Percentiles rank a stretch among this genome's conserved stretches.
These are phyloP conservation scores for Somateria mollissima DNA, from an alignment of 2,797 vertebrate species.

Conservation along the genomic window DNA sequence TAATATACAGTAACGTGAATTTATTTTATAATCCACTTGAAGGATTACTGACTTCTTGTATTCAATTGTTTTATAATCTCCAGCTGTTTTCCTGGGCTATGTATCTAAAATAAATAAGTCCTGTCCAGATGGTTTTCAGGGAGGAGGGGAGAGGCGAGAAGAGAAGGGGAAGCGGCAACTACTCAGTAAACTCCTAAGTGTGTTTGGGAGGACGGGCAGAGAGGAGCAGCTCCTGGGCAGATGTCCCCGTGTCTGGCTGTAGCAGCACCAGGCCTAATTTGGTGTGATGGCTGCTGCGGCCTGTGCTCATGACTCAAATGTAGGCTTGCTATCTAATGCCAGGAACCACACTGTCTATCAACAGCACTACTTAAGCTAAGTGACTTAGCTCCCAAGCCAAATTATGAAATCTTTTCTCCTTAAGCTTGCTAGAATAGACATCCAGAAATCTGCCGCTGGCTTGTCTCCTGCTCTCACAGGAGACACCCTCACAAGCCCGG, in stretches of 20 bases:
- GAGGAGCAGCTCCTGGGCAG: neutral
- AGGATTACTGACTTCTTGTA: neutral
- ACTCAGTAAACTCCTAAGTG: neutral
- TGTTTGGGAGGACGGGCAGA: neutral
- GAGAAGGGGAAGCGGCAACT: neutral
- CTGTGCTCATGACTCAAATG: constrained; percentile 12
- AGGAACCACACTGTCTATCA: constrained; percentile 4
- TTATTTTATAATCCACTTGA: neutral
- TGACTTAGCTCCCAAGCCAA: constrained; percentile 36
- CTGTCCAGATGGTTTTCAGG: neutral
- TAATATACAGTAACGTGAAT: neutral
- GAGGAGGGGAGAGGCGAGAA: neutral
- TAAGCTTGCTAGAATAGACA: constrained; percentile 9
- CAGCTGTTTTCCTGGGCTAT: neutral
- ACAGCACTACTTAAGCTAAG: constrained; percentile 24
- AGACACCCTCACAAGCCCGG: neutral
- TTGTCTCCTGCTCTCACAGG: neutral
- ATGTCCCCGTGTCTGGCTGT: neutral
- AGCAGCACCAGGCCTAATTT: constrained; percentile 4
- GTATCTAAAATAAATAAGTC: neutral
- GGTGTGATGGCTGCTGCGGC: neutral
- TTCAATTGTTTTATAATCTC: neutral
- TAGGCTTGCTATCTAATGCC: neutral
- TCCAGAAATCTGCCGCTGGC: neutral
- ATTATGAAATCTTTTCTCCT: constrained; percentile 21